phyloP scores from a whole-genome alignment of 2,888 invertebrate species.

The Scrobipalpa costella region DNA sequence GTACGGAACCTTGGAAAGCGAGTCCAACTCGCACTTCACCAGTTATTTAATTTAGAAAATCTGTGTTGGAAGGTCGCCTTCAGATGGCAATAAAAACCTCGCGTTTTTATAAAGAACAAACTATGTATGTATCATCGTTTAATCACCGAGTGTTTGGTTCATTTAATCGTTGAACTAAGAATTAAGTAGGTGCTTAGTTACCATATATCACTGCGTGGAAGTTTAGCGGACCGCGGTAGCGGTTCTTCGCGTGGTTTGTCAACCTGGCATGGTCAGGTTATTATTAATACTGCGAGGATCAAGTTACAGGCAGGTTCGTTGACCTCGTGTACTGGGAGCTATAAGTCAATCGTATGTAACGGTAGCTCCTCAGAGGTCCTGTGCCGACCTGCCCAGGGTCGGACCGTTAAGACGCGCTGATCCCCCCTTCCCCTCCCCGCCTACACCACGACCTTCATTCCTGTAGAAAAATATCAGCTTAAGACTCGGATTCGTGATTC shows the following conservation, averaged over 20 bases:
- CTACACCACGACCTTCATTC: conserved; percentile 21
- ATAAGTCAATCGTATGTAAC: conserved; percentile 40
- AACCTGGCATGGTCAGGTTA: not conserved
- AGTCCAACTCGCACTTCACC: not conserved
- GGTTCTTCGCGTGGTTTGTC: conserved; percentile 2
- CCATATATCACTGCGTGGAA: no score
- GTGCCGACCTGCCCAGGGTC: conserved; percentile 42
- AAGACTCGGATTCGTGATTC: not conserved
- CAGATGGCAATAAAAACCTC: not conserved
- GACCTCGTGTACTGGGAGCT: conserved; percentile 35
- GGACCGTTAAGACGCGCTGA: conserved; percentile 41
- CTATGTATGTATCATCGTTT: no score
- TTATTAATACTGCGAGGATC: not conserved
- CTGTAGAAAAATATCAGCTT: not conserved
- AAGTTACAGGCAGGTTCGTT: not conserved
- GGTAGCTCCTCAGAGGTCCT: conserved; percentile 45
- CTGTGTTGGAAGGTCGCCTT: not conserved
- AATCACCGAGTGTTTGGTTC: no score
- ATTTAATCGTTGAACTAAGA: no score
- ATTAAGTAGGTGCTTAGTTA: no score
- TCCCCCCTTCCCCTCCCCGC: not conserved
- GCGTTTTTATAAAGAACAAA: no score
- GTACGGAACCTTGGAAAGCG: not conserved
- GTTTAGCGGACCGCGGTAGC: not conserved
- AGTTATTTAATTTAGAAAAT: not conserved